Conservation (phyloP, 2,888 invertebrate genomes). For the Mythimna ferrago region DNA sequence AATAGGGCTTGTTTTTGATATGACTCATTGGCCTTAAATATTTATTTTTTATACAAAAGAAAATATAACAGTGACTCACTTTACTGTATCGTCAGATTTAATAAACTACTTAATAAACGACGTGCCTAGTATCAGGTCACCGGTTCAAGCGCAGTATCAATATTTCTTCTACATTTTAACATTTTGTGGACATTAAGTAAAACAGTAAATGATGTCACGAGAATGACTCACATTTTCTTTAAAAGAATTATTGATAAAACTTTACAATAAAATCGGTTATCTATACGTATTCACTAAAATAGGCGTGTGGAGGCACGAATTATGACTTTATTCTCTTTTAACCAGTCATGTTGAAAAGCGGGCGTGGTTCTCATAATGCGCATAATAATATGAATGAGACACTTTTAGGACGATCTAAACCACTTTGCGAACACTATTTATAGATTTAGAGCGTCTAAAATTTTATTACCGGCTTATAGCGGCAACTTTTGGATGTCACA, state of each 20-base stretch:
- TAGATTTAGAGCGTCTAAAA: slow-evolving; percentile 41
- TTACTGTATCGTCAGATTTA: slow-evolving; percentile 72
- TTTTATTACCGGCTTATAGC: slow-evolving; percentile 42
- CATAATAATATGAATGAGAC: slow-evolving; percentile 52
- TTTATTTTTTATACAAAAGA: slow-evolving; percentile 52
- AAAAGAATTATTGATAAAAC: slow-evolving; percentile 71
- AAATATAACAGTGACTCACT: slow-evolving; percentile 77
- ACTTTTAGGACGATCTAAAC: slow-evolving; percentile 37
- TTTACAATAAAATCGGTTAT: slow-evolving; percentile 75
- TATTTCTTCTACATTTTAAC: slow-evolving; percentile 86
- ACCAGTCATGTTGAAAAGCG: slow-evolving; percentile 68
- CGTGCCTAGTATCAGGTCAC: slow-evolving; percentile 84
- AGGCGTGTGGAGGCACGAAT: slow-evolving; percentile 52
- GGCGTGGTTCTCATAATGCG: slow-evolving; percentile 64
- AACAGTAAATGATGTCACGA: slow-evolving; percentile 88
- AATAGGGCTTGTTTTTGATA: slow-evolving; percentile 63
- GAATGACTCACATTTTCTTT: slow-evolving; percentile 83
- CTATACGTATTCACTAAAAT: slow-evolving; percentile 59
- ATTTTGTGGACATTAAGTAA: slow-evolving; percentile 83
- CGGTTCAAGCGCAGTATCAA: slow-evolving; percentile 86
- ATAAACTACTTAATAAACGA: slow-evolving; percentile 76
- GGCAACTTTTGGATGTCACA: slow-evolving; percentile 20
- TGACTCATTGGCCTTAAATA: slow-evolving; percentile 64
- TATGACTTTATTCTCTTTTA: slow-evolving; percentile 61
- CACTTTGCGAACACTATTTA: slow-evolving; percentile 34